Evolutionary conservation across 2,797 vertebrate species (phyloP).

Genomic region (Pteronotus mesoamericanus): DNA sequence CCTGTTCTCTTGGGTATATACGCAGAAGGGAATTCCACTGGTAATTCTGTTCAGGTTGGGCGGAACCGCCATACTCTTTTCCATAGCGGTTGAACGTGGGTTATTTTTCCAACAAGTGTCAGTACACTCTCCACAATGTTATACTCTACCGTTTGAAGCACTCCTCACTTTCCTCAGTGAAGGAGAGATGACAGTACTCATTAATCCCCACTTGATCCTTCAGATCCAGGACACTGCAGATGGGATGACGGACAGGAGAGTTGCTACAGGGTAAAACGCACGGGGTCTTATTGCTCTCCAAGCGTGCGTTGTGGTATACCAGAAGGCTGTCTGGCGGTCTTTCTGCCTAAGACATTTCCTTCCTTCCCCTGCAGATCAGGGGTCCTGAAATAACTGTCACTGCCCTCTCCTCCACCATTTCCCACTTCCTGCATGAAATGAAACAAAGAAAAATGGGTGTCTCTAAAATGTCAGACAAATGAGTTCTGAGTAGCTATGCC

Average conservation of each 20-base stretch:
- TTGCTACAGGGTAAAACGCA: neutral
- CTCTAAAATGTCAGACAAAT: neutral
- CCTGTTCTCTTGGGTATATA: neutral
- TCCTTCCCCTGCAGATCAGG: neutral
- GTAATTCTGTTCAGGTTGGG: neutral
- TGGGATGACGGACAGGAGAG: neutral
- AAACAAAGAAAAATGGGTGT: neutral
- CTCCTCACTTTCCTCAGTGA: neutral
- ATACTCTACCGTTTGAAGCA: neutral
- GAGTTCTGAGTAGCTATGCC: neutral
- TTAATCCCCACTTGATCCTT: neutral
- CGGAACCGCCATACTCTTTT: neutral
- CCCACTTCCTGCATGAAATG: neutral
- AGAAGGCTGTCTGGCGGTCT: neutral
- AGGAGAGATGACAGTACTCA: neutral
- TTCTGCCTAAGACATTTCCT: neutral
- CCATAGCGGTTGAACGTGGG: neutral
- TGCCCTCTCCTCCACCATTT: neutral
- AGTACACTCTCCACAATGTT: neutral
- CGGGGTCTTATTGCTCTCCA: neutral
- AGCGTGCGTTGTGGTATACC: neutral
- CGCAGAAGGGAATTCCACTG: neutral
- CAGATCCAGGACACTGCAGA: neutral
- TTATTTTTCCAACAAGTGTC: neutral
- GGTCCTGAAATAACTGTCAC: neutral